Base-by-base conservation (phyloP, 2,888 invertebrate species). In the Eupithecia subfuscata region DNA sequence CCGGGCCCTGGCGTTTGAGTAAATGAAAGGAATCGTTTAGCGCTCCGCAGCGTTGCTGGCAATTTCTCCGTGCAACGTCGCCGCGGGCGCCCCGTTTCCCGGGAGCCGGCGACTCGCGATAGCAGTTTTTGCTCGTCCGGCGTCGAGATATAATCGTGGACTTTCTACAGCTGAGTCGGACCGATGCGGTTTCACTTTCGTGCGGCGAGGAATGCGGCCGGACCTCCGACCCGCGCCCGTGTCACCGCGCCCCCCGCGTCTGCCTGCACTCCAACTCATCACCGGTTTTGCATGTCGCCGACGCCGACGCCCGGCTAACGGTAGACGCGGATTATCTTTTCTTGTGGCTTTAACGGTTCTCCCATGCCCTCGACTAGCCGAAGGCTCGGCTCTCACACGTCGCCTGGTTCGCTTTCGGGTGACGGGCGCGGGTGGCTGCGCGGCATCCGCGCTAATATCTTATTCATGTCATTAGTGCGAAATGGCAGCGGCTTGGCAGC, bases 401-500 rank as follows among this genome's bases (percentile, higher is more conserved):
- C 48, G 68, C 65, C n/a, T 52, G 37, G 64, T 56, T 25, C 30
- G 70, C 25, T 70, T 52, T 43, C 45, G 52, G 63, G 45, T 64
- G 70, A 75, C 63, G 60, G 77, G 74, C 75, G 77, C 75, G 77
- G 79, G 73, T 78, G 79, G n/a, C 11, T 9, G 7, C 18, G n/a
- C 64, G 69, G 86, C 90, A 92, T 93, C 91, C 90, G 90, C 89
- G 91, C 91, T 92, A 92, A 94, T 94, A 93, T 94, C 94, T 94
- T 92, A 94, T 94, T 93, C 90, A 93, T 94, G 94, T 94, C 94
- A 93, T 93, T 93, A 92, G 94, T 88, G 93, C 93, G 90, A 95
- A 95, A 94, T 95, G 94, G 92, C 94, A 94, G 89, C 90, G 86
- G 90, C 88, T 94, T 94, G 94, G 94, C 94, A 94, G 68, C 85